A percentile compares a stretch with the other conserved stretches of the same genome.
Conservation (phyloP, 2,797 vertebrate species). For the Intellagama lesueurii region DNA sequence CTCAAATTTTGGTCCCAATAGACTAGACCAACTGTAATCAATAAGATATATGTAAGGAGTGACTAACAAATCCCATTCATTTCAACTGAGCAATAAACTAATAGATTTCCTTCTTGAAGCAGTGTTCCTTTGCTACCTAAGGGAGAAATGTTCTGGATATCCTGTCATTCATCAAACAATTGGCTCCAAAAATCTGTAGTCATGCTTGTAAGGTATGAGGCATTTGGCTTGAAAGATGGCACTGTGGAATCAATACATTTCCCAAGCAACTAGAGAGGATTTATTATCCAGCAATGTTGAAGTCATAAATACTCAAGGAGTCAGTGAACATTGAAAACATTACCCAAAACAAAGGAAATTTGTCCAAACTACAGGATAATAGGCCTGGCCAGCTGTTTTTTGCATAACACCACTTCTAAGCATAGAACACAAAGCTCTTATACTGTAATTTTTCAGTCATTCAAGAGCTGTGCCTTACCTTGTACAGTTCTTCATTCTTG, state of each 20-base stretch:
- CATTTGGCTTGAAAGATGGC: neutral
- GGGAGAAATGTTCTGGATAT: neutral
- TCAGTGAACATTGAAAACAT: neutral
- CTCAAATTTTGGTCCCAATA: no score
- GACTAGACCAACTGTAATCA: no score
- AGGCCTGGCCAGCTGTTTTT: neutral
- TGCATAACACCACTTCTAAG: neutral
- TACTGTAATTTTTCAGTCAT: no score
- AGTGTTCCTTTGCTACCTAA: neutral
- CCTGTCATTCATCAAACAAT: neutral
- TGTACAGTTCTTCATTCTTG: neutral
- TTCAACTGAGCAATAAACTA: no score
- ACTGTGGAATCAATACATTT: neutral
- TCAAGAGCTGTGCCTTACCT: neutral
- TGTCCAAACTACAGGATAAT: accelerated
- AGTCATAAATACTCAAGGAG: neutral
- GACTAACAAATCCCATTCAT: no score
- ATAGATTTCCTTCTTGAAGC: neutral
- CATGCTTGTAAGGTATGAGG: neutral
- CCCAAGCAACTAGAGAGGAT: neutral
- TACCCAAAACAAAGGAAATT: accelerated
- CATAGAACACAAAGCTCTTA: neutral
- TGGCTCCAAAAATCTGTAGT: neutral
- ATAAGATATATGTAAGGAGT: no score
- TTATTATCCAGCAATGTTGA: neutral